These are phyloP conservation scores for Oreochromis grahami DNA, from an alignment of 2,797 vertebrate species.

Conservation along the genomic window DNA sequence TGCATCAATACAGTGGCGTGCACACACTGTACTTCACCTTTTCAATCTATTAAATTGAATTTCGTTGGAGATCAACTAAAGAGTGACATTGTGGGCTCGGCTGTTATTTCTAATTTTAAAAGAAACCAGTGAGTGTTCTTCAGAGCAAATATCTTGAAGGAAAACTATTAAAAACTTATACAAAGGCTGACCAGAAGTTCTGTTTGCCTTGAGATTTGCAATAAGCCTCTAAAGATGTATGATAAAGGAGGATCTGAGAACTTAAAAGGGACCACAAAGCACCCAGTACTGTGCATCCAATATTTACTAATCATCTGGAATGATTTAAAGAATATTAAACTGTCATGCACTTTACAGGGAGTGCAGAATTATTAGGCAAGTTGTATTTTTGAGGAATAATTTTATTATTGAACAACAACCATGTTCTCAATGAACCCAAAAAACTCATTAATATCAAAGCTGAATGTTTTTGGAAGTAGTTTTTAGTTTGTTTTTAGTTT, in stretches of 20 bases:
- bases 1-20: not conserved
- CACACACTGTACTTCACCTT: conserved; percentile 3
- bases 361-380: no score
- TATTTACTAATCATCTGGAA: not conserved
- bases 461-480: no score
- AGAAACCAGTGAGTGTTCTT: not conserved
- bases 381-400: no score
- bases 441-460: no score
- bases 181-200: not conserved
- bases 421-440: no score
- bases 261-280: not conserved
- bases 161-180: not conserved
- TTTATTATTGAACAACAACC: no score
- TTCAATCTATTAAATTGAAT: not conserved
- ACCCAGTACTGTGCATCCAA: not conserved
- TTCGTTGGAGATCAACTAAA: not conserved
- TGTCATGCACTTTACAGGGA: not conserved
- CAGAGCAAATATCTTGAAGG: not conserved
- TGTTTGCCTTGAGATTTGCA: not conserved
- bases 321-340: not conserved
- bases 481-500: no score
- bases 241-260: not conserved
- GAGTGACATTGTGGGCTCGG: not conserved
- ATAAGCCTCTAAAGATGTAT: not conserved
- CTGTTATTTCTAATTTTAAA: not conserved